These are phyloP conservation scores for Aplysia californica DNA, from an alignment of 1,140 invertebrate genomes.

Conservation along the genomic window DNA sequence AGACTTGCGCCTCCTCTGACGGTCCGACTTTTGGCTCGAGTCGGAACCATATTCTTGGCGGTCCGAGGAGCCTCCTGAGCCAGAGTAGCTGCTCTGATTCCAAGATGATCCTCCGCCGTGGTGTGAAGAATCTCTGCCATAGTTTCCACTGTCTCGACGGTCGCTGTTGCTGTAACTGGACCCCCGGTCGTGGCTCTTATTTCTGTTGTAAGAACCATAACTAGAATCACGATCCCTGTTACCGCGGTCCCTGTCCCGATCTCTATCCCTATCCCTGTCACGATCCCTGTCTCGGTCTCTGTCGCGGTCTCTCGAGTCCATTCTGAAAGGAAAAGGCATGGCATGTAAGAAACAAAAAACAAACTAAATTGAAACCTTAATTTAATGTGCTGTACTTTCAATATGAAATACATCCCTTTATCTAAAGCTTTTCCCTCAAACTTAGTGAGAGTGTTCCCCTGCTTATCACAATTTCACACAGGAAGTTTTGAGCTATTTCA, in stretches of 20 bases:
- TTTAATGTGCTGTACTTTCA: no score
- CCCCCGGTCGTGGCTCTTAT: background rate
- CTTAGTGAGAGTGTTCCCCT: no score
- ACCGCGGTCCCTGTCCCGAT: constrained; percentile 5
- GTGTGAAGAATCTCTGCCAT: constrained; percentile 8
- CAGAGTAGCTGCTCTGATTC: background rate
- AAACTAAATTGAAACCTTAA: no score
- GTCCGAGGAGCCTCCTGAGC: background rate
- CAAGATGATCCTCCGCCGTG: background rate
- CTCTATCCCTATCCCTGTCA: constrained; percentile 21
- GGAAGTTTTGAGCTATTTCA: no score
- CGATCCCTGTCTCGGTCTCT: constrained; percentile 28
- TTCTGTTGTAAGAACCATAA: background rate
- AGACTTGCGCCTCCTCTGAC: constrained; percentile 22
- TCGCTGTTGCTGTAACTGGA: background rate
- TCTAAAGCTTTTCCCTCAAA: no score
- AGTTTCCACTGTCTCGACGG: background rate
- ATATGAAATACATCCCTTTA: no score
- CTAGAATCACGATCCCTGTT: constrained; percentile 9
- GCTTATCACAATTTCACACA: no score
- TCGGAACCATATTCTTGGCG: constrained; percentile 16
- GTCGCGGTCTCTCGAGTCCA: constrained; percentile 18
- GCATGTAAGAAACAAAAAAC: no score
- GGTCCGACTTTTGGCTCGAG: constrained; percentile 5
- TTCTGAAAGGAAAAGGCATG: no score